Evolutionary conservation across 2,888 invertebrate species (phyloP), one percentile per base, ranked within the genome.

Genomic region (Pollenia labialis): DNA sequence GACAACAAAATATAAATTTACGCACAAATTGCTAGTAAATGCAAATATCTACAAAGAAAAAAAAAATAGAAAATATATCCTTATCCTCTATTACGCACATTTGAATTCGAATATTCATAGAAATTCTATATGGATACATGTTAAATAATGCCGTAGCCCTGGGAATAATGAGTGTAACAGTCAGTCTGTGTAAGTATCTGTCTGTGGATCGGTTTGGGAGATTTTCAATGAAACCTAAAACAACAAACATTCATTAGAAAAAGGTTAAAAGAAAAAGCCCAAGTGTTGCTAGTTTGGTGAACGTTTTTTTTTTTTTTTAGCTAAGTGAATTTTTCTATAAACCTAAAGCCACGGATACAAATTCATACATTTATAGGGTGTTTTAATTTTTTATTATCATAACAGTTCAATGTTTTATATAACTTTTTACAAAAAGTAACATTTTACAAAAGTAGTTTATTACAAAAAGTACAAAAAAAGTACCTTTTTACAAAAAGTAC

Each of bases 1-100:
- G 32, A 44, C 46, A 40, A 40, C 23, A 44, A 54, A 11, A 10
- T 18, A 77, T 72, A 86, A 69, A 80, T 84, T 81, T 77, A 72
- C 81, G 87, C 87, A 83, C 83, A 85, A 88, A 88, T 84, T 77
- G 84, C 54, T 71, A 69, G 81, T 66, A 84, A 84, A 88, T 84
- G 85, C 54, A 84, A 88, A 88, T 83, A 54, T 68, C 23, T 69
- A n/a, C 40, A 77, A 52, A 18, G 48, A 62, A 69, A 62, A 40
- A 11, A 62, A 69, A 62, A 18, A 11, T 18, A 48, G 11, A 72
- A 71, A 72, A 40, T 50, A 44, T 6, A 71, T 54, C 7, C 62
- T 16, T 23, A 68, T 16, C 58, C 18, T 48, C 68, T n/a, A 23
- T 44, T 52, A 71, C 40, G 16, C 40, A 56, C 40, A 18, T 54